Percentiles rank a stretch among this genome's conserved stretches.
Conservation (phyloP, 2,113 vertebrate species). For the Nyctibius bracteatus region DNA sequence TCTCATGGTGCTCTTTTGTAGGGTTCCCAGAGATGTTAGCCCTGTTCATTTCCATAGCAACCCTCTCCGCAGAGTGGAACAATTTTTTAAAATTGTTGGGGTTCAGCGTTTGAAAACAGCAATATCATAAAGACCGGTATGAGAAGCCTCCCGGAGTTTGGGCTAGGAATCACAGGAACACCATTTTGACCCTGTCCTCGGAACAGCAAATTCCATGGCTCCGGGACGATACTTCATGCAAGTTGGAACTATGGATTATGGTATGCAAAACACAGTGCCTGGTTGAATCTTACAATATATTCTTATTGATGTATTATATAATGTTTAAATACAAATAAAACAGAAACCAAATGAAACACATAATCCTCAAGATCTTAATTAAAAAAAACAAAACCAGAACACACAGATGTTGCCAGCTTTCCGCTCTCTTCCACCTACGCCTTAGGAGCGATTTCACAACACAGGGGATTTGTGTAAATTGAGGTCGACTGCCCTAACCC, state of each 20-base stretch:
- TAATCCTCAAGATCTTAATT: background rate
- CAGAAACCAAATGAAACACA: background rate
- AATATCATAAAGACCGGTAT: background rate
- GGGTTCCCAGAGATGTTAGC: background rate
- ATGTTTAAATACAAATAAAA: background rate
- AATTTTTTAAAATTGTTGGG: slow-evolving; percentile 7
- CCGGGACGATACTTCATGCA: background rate
- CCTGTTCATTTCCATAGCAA: slow-evolving; percentile 56
- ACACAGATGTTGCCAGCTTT: background rate
- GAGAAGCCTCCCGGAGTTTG: background rate
- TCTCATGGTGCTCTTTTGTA: background rate
- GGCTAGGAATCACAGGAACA: background rate
- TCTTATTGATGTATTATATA: background rate
- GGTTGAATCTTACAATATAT: background rate
- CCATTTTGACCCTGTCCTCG: background rate
- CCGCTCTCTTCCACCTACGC: background rate
- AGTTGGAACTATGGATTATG: background rate
- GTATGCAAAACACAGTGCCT: rapidly evolving
- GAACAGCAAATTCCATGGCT: background rate
- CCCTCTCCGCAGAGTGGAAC: background rate
- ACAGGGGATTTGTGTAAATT: background rate
- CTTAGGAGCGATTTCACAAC: background rate
- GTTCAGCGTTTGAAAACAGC: slow-evolving; percentile 3
- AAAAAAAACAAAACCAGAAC: background rate
- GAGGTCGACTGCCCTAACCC: background rate